phyloP scores from a whole-genome alignment of 2,888 invertebrate species.

The Dyspetes luteomarginatus region DNA sequence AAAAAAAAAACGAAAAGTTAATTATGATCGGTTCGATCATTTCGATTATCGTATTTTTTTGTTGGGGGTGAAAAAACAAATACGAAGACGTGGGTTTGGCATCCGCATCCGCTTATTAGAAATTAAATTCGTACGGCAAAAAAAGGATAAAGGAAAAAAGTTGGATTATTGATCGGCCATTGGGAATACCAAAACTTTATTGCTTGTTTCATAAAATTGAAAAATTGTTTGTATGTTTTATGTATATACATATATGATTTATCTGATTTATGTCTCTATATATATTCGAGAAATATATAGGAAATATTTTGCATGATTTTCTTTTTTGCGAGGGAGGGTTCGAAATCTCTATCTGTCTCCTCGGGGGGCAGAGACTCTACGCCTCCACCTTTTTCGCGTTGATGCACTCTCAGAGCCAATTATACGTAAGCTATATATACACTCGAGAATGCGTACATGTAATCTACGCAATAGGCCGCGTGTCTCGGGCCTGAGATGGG shows the following conservation, averaged over 20 bases:
- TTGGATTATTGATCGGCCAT: no score
- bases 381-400: constrained; percentile 60
- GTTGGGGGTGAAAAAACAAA: no score
- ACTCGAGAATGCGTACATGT: not conserved
- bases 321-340: not conserved
- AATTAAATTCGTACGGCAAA: no score
- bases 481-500: constrained; percentile 50
- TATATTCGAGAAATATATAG: not conserved
- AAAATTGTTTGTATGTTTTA: no score
- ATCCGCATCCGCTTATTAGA: no score
- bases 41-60: no score
- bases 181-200: no score
- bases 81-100: no score
- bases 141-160: no score
- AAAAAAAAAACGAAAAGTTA: not conserved
- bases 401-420: constrained; percentile 60
- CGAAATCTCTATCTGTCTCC: not conserved
- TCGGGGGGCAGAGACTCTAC: constrained; percentile 30
- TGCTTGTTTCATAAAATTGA: no score
- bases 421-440: constrained; percentile 42
- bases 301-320: constrained; percentile 16
- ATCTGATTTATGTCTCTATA: no score
- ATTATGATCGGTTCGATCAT: not conserved
- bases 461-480: constrained; percentile 36
- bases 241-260: no score